These are phyloP conservation scores for Drosophila aldrichi DNA, from an alignment of 2,888 invertebrate genomes.

Conservation along the genomic window DNA sequence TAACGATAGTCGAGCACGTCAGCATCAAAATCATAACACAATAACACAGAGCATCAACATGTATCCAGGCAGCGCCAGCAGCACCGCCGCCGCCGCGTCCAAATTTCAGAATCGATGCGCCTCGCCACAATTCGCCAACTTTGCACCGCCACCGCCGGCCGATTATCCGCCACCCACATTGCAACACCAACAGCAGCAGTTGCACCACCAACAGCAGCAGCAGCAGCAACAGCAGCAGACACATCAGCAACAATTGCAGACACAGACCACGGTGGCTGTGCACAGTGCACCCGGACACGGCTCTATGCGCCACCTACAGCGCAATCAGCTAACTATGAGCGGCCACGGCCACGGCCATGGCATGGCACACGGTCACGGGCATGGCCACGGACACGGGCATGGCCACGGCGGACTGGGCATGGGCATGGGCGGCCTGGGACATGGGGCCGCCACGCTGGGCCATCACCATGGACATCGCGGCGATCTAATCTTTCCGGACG, in stretches of 20 bases:
- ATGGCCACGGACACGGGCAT: conserved; percentile 39
- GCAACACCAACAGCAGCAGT: conserved; percentile 28
- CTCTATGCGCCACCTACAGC: conserved; percentile 54
- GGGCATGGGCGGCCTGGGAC: conserved; percentile 33
- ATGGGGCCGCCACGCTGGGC: conserved; percentile 73
- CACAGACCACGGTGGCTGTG: conserved; percentile 60
- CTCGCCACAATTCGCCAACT: conserved; percentile 88
- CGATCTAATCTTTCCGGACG: conserved; percentile 84
- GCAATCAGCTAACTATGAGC: conserved; percentile 61
- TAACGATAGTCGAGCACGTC: conserved; percentile 3
- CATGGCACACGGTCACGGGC: conserved; percentile 33
- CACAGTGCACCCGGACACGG: conserved; percentile 55
- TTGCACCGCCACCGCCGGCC: conserved; percentile 89
- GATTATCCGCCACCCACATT: conserved; percentile 87
- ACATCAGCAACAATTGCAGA: conserved; percentile 49
- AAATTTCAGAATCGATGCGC: conserved; percentile 84
- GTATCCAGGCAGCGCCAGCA: conserved; percentile 80
- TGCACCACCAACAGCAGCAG: conserved; percentile 61
- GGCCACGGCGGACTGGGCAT: conserved; percentile 28
- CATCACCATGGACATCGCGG: conserved; percentile 75
- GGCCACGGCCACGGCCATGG: conserved; percentile 47
- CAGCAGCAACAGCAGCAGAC: conserved; percentile 40
- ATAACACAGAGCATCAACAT: conserved; percentile 49
- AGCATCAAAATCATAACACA: neutral
- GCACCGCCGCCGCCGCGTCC: conserved; percentile 60